These are phyloP conservation scores for Oryzias javanicus DNA, from an alignment of 2,113 vertebrate species.

Conservation along the genomic window DNA sequence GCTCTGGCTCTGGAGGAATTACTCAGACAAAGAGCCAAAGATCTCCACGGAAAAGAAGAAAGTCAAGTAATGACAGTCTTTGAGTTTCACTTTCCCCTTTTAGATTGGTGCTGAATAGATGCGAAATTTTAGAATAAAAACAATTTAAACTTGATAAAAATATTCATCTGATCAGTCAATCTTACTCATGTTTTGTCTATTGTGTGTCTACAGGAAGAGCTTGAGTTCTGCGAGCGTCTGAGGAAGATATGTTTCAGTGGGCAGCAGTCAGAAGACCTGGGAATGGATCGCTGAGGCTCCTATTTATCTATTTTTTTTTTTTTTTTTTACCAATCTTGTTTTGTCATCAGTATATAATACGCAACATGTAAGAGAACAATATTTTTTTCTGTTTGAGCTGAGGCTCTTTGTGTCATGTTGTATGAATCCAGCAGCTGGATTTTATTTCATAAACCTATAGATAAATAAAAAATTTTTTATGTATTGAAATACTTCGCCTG, in stretches of 20 bases:
- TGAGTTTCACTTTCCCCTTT: too few species aligned
- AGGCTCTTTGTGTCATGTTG: not conserved
- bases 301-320: not conserved
- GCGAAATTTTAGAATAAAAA: not conserved
- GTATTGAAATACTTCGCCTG: slow-evolving; percentile 25
- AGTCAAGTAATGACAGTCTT: slow-evolving; percentile 76
- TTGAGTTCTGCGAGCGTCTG: slow-evolving; percentile 84
- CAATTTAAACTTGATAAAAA: not conserved
- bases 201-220: slow-evolving; percentile 79
- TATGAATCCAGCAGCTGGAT: slow-evolving; percentile 29
- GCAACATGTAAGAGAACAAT: slow-evolving; percentile 13
- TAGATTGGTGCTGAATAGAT: too few species aligned
- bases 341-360: not conserved
- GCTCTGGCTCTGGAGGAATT: slow-evolving; percentile 83
- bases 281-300: slow-evolving; percentile 85
- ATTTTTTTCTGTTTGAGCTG: not conserved
- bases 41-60: slow-evolving; percentile 82
- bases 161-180: not conserved
- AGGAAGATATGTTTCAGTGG: slow-evolving; percentile 75
- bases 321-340: not conserved
- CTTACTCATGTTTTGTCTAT: slow-evolving; percentile 3
- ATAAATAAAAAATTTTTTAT: slow-evolving; percentile 8
- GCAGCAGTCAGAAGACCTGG: slow-evolving; percentile 75
- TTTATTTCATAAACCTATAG: slow-evolving; percentile 40
- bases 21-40: slow-evolving; percentile 75